A percentile compares a stretch with the other conserved stretches of the same genome.
Conservation (phyloP, 2,888 invertebrate species). For the Clostera curtula region DNA sequence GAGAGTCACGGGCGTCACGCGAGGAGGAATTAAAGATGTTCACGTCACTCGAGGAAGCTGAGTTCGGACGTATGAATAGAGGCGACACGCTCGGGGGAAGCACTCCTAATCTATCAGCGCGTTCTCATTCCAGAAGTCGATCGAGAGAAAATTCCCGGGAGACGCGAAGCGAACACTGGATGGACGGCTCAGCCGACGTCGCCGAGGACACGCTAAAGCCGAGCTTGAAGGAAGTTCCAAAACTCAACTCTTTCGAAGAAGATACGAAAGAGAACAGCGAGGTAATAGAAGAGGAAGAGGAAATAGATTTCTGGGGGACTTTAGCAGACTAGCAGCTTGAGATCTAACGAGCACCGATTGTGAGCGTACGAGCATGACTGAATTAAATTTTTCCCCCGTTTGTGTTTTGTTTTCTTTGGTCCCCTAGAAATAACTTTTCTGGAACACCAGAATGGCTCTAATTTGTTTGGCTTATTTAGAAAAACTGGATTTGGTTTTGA, state of each 20-base stretch:
- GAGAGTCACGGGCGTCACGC: slow-evolving; percentile 76
- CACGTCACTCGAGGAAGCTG: slow-evolving; percentile 78
- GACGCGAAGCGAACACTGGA: slow-evolving; percentile 44
- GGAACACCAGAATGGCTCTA: slow-evolving; percentile 35
- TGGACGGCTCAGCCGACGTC: slow-evolving; percentile 40
- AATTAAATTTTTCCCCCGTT: slow-evolving; percentile 56
- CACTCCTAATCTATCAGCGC: slow-evolving; percentile 66
- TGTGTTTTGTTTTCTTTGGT: slow-evolving; percentile 45
- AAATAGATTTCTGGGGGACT: slow-evolving; percentile 62
- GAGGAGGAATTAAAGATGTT: slow-evolving; percentile 79
- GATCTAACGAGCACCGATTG: slow-evolving; percentile 50
- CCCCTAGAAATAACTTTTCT: slow-evolving; percentile 32
- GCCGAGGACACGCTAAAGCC: slow-evolving; percentile 35
- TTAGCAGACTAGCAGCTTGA: slow-evolving; percentile 51
- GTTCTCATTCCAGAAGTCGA: slow-evolving; percentile 73
- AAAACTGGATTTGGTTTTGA: slow-evolving; percentile 7
- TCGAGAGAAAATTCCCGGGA: slow-evolving; percentile 65
- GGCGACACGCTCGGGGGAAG: slow-evolving; percentile 41
- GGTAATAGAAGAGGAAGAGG: slow-evolving; percentile 60
- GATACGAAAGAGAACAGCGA: slow-evolving; percentile 48
- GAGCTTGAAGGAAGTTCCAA: slow-evolving; percentile 41
- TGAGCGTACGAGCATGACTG: slow-evolving; percentile 58
- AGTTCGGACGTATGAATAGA: slow-evolving; percentile 58
- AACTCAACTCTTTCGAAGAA: slow-evolving; percentile 62
- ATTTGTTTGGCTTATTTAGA: slow-evolving; percentile 48